Percentiles rank a stretch among this genome's conserved stretches.
Evolutionary conservation across 2,888 invertebrate species (phyloP).

Genomic region (Caenorhabditis macrosperma): DNA sequence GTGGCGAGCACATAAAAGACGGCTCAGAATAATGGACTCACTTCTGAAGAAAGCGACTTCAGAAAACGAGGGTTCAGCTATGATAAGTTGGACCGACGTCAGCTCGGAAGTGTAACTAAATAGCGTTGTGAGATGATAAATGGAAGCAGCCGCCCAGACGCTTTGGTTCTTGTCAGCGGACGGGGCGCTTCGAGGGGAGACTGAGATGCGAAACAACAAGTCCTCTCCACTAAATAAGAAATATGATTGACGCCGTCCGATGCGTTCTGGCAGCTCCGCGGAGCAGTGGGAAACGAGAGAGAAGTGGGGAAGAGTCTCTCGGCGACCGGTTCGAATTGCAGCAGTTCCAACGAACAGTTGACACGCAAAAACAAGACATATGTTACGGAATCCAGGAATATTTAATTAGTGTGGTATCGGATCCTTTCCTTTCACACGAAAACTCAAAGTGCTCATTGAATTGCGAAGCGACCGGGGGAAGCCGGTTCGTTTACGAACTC

Average conservation of each 20-base stretch:
- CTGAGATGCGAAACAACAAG: conserved; percentile 41
- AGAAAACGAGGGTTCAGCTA: not conserved
- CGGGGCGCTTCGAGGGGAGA: conserved; percentile 1
- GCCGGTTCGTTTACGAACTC: conserved; percentile 21
- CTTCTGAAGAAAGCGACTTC: not conserved
- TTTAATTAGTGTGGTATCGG: not conserved
- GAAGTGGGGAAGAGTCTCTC: not conserved
- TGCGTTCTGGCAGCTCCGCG: conserved; percentile 34
- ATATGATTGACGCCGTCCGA: conserved; percentile 55
- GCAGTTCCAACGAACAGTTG: not conserved
- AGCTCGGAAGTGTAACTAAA: conserved; percentile 19
- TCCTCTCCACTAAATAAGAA: conserved; percentile 45
- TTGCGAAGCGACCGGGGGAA: not conserved
- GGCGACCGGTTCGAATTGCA: conserved; percentile 25
- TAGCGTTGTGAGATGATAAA: conserved; percentile 41
- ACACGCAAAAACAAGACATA: conserved; percentile 1
- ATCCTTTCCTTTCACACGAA: not conserved
- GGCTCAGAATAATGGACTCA: conserved; percentile 12
- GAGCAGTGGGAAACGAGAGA: not conserved
- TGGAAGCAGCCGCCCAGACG: conserved; percentile 27
- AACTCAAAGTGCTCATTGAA: conserved; percentile 12
- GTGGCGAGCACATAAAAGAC: not conserved
- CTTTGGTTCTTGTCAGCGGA: conserved; percentile 40
- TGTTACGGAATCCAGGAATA: conserved; percentile 11
- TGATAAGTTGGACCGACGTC: conserved; percentile 1